Percentiles rank a stretch among this genome's conserved stretches.
These are phyloP conservation scores for Sciurus niger DNA, from an alignment of 2,113 vertebrate genomes.

Conservation along the genomic window DNA sequence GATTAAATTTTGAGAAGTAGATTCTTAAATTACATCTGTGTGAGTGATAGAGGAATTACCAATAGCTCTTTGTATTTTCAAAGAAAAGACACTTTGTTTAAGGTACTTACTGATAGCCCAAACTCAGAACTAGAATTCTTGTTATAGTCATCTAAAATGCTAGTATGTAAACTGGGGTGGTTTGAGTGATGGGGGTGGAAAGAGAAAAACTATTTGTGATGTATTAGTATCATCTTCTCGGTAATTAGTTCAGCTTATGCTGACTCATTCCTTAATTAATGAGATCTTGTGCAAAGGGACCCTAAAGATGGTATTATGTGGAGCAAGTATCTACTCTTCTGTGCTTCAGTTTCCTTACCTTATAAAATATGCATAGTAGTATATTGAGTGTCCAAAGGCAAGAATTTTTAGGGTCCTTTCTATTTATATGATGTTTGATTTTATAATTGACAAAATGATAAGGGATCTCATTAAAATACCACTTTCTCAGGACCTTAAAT, in stretches of 20 bases:
- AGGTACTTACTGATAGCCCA: background rate
- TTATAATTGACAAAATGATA: conserved; percentile 43
- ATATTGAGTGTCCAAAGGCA: conserved; percentile 30
- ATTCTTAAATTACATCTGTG: conserved; percentile 18
- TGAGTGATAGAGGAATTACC: background rate
- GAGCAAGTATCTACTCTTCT: conserved; percentile 26
- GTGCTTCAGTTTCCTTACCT: background rate
- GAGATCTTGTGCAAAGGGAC: background rate
- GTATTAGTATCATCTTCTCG: conserved; percentile 4
- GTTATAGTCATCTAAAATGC: conserved; percentile 15
- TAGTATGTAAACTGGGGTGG: background rate
- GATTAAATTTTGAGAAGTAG: background rate
- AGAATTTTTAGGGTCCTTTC: conserved; percentile 28
- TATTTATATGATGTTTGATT: conserved; percentile 47
- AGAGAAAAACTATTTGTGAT: conserved; percentile 5
- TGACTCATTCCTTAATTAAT: conserved; percentile 18
- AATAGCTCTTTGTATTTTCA: conserved; percentile 3
- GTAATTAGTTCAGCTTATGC: background rate
- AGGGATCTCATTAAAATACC: conserved; percentile 52
- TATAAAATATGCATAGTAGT: conserved; percentile 55
- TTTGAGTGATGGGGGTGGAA: background rate
- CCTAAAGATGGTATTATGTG: conserved; percentile 31
- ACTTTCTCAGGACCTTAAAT: conserved; percentile 30
- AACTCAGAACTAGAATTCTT: background rate
- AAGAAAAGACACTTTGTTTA: conserved; percentile 12